Base-by-base conservation (phyloP, 2,888 invertebrate genomes). In the Lypha dubia region DNA sequence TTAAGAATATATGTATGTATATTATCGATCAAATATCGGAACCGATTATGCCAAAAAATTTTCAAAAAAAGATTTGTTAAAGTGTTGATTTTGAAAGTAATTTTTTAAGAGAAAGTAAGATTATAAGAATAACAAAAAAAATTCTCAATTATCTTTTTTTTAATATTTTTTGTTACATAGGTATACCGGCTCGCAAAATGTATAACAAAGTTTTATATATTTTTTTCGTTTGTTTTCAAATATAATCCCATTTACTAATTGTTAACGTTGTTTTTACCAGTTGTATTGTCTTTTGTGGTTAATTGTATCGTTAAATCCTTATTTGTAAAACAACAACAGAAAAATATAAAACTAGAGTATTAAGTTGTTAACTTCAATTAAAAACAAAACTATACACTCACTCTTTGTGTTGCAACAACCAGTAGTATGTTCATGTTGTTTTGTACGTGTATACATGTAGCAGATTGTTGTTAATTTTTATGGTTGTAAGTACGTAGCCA, bases 241-340 rank as follows among this genome's bases (percentile, higher is more conserved):
- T 11, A 6, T 56, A 65, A 79, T 63, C 22, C 63, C 51, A 62
- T 46, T 58, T 58, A 41, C 75, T 71, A 84, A 79, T 84, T 84
- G 70, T 71, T 73, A 41, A 32, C 32, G 35, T 63, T 68, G 62
- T 56, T 79, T 28, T 73, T 53, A 38, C 35, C 32, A 35, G 32
- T 58, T 17, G 58, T 22, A 41, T 68, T 44, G 58, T 60, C 51
- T 70, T 51, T 51, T 53, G 46, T 60, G 58, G 53, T 76, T 81
- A 76, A 79, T 79, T 79, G 71, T 58, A 87, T 88, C 87, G 87
- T 75, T 84, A 79, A 75, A 85, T 88, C 90, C 90, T 90, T 90
- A 90, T 90, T 90, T 90, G 90, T 90, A 86, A 85, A 75, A 63
- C 20, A 79, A 73, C 65, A 58, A 49, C 24, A 20, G 35, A 32